phyloP scores from a whole-genome alignment of 2,113 vertebrate species.

The Apteryx mantelli region DNA sequence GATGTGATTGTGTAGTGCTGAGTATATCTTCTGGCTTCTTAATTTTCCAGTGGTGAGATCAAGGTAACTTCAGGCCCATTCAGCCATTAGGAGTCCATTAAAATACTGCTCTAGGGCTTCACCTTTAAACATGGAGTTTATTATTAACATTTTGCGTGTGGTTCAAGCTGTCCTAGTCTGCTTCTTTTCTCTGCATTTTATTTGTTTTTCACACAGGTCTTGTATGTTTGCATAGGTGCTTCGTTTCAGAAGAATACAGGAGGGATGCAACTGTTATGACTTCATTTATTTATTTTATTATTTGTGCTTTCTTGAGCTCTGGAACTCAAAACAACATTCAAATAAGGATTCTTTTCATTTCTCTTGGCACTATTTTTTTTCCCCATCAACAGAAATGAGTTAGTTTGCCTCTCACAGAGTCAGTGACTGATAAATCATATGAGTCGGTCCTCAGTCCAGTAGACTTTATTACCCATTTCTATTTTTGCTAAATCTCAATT shows the following conservation, averaged over 20 bases:
- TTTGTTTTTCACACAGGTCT: background rate
- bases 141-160: accelerated
- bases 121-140: background rate
- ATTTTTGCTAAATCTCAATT: background rate
- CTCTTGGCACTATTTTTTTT: constrained; percentile 3
- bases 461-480: background rate
- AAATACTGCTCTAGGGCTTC: background rate
- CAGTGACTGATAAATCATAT: background rate
- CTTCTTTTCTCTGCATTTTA: background rate
- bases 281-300: constrained; percentile 15
- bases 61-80: background rate
- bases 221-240: background rate
- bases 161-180: background rate
- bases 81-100: background rate
- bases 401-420: background rate
- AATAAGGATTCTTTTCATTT: constrained; percentile 31
- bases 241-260: background rate
- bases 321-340: background rate
- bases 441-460: background rate
- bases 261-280: background rate
- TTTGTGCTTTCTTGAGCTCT: constrained; percentile 26
- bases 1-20: background rate
- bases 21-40: background rate
- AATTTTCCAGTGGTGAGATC: background rate
- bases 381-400: background rate